Percentiles rank a stretch among this genome's conserved stretches.
Evolutionary conservation across 2,797 vertebrate genomes (phyloP).

Genomic region (Smutsia temminckii): DNA sequence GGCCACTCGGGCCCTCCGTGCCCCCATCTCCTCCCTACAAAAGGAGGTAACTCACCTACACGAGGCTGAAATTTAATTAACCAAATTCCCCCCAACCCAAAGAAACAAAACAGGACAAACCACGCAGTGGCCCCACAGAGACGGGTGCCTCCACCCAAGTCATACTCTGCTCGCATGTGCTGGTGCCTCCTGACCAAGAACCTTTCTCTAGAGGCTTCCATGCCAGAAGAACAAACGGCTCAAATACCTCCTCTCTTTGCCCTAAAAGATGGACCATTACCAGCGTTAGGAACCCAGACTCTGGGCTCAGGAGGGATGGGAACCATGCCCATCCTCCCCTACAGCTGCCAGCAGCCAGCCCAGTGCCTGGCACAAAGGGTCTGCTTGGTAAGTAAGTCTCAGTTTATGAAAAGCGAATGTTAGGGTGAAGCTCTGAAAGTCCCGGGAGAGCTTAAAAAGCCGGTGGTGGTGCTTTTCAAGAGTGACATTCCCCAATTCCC

Average conservation of each 20-base stretch:
- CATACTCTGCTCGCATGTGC: no score
- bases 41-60: neutral
- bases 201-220: neutral
- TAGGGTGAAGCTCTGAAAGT: neutral
- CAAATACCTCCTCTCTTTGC: neutral
- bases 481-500: neutral
- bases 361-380: fast-evolving
- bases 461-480: neutral
- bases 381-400: neutral
- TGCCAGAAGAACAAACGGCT: fast-evolving
- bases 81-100: neutral
- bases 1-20: fast-evolving
- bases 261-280: neutral
- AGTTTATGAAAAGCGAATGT: neutral
- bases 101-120: neutral
- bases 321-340: fast-evolving
- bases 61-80: neutral
- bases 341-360: fast-evolving
- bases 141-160: neutral
- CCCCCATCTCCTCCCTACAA: neutral
- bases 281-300: fast-evolving
- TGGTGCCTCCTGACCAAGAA: neutral
- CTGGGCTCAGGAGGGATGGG: no score
- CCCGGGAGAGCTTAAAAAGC: neutral
- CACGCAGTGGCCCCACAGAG: neutral